Evolutionary conservation across 2,113 vertebrate genomes (phyloP).

Genomic region (Eclectus roratus): DNA sequence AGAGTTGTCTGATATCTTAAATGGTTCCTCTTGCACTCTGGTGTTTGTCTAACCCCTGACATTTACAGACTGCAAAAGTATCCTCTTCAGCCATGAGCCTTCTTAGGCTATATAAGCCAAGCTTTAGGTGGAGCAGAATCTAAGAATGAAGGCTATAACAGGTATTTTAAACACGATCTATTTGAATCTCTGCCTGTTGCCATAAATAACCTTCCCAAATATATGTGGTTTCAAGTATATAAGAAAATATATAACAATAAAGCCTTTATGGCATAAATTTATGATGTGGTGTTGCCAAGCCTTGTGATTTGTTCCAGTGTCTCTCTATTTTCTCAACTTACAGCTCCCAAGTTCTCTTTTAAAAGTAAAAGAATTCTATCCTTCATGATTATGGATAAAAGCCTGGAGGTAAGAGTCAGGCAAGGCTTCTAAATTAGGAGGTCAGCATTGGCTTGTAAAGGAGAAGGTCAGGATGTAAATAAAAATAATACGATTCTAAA

Average conservation of each 20-base stretch:
- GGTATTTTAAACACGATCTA: not conserved
- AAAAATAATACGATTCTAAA: not conserved
- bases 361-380: not conserved
- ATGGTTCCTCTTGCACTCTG: not conserved
- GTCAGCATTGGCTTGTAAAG: not conserved
- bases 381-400: not conserved
- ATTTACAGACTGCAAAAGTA: not conserved
- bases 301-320: not conserved
- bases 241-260: constrained; percentile 20
- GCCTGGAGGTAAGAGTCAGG: not conserved
- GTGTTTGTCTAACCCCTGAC: not conserved
- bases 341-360: not conserved
- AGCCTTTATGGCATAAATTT: not conserved
- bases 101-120: not conserved
- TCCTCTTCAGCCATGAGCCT: not conserved
- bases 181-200: not conserved
- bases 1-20: not conserved
- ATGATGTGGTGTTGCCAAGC: not conserved
- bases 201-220: constrained; percentile 7
- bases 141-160: not conserved
- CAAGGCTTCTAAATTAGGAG: not conserved
- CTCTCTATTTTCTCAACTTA: not conserved
- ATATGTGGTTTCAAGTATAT: not conserved
- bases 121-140: not conserved
- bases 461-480: not conserved